Evolutionary conservation across 2,888 invertebrate species (phyloP).

Genomic region (Callosobruchus maculatus): DNA sequence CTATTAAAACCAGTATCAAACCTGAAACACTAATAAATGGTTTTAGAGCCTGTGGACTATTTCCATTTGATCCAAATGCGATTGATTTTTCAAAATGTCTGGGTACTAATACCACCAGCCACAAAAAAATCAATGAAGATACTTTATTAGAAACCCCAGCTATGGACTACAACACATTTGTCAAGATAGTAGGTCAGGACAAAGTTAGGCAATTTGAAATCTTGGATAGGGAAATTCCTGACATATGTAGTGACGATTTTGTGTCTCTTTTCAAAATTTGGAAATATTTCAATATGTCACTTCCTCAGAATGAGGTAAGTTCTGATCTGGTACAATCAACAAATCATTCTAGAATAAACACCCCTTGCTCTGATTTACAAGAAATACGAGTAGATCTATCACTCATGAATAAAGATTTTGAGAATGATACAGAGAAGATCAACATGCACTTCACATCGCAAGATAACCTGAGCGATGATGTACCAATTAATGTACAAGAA

Average conservation of each 20-base stretch:
- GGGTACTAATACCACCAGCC: background rate
- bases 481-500: too few species aligned
- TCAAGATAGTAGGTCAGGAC: background rate
- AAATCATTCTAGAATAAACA: too few species aligned
- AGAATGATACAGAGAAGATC: too few species aligned
- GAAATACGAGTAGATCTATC: too few species aligned
- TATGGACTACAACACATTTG: background rate
- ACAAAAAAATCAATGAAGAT: background rate
- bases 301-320: too few species aligned
- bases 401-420: too few species aligned
- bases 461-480: too few species aligned
- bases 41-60: constrained; percentile 22
- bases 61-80: constrained; percentile 21
- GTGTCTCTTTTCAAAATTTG: background rate
- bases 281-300: too few species aligned
- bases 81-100: background rate
- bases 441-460: too few species aligned
- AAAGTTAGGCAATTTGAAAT: background rate
- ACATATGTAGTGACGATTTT: background rate
- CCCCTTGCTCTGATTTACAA: too few species aligned
- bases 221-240: background rate
- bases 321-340: too few species aligned
- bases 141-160: too few species aligned
- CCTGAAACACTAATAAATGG: constrained; percentile 11
- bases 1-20: background rate